Conservation (phyloP, 2,888 invertebrate species). For the Ditula angustiorana region DNA sequence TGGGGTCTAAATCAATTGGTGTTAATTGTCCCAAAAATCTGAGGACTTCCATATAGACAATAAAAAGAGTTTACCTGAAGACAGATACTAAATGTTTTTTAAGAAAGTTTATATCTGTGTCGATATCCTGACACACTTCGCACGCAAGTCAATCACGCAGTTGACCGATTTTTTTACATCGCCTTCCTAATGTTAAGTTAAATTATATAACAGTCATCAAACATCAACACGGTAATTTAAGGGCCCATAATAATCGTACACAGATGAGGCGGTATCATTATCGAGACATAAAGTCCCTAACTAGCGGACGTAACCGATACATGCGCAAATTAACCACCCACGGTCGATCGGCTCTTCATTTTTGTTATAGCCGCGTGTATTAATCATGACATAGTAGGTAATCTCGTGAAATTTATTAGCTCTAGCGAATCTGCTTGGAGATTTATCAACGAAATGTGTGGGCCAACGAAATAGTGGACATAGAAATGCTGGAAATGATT, state of each 20-base stretch:
- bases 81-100: too few relatives aligned
- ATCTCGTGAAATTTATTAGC: conserved; percentile 84
- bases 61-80: too few relatives aligned
- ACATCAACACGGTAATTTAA: conserved; percentile 38
- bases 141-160: background rate
- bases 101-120: too few relatives aligned
- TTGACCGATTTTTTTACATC: background rate
- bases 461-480: conserved; percentile 56
- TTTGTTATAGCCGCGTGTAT: conserved; percentile 75
- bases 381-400: conserved; percentile 78
- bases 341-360: conserved; percentile 79
- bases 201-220: conserved; percentile 37
- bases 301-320: conserved; percentile 79
- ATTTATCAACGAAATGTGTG: conserved; percentile 84
- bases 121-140: too few relatives aligned
- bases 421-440: conserved; percentile 80
- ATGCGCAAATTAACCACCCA: conserved; percentile 82
- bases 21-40: too few relatives aligned
- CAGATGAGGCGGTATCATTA: conserved; percentile 63
- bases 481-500: conserved; percentile 21
- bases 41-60: too few relatives aligned
- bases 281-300: conserved; percentile 57
- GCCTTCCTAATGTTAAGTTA: background rate
- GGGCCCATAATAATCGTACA: conserved; percentile 50
- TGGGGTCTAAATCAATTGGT: too few relatives aligned